Conservation (phyloP, 2,888 invertebrate species). For the Erebia aethiops region DNA sequence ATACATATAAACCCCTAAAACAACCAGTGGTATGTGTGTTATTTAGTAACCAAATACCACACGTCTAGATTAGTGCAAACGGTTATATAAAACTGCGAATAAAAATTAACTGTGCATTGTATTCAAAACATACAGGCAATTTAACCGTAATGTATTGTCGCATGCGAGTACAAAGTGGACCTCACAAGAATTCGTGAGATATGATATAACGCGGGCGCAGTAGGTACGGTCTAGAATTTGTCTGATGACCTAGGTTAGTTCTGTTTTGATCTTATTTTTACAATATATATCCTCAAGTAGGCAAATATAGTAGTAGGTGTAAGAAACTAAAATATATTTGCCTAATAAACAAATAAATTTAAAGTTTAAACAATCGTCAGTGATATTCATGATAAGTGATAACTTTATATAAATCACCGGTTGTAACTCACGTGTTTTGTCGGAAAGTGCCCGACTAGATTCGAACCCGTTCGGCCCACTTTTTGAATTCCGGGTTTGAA, state of each 20-base stretch:
- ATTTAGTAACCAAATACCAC: slow-evolving; percentile 11
- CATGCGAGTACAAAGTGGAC: slow-evolving; percentile 74
- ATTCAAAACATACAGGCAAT: slow-evolving; percentile 72
- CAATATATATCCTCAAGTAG: background rate
- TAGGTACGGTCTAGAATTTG: slow-evolving; percentile 27
- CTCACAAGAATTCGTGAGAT: slow-evolving; percentile 57
- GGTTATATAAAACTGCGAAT: slow-evolving; percentile 46
- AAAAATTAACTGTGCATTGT: slow-evolving; percentile 69
- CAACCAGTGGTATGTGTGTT: no score
- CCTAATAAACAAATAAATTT: background rate
- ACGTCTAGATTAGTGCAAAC: slow-evolving; percentile 21
- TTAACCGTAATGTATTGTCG: slow-evolving; percentile 60
- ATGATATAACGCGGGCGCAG: slow-evolving; percentile 24
- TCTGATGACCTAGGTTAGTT: slow-evolving; percentile 49
- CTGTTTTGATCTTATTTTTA: slow-evolving; percentile 39
- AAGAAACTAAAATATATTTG: no score
- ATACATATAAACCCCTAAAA: background rate
- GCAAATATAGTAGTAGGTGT: no score
- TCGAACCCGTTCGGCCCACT: no score
- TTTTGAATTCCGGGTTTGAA: no score
- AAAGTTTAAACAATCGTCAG: no score
- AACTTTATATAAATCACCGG: no score
- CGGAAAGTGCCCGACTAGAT: no score
- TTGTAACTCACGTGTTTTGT: no score
- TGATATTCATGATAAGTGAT: no score